These are phyloP conservation scores for Synodontis membranacea DNA, from an alignment of 2,113 vertebrate genomes.

Conservation along the genomic window DNA sequence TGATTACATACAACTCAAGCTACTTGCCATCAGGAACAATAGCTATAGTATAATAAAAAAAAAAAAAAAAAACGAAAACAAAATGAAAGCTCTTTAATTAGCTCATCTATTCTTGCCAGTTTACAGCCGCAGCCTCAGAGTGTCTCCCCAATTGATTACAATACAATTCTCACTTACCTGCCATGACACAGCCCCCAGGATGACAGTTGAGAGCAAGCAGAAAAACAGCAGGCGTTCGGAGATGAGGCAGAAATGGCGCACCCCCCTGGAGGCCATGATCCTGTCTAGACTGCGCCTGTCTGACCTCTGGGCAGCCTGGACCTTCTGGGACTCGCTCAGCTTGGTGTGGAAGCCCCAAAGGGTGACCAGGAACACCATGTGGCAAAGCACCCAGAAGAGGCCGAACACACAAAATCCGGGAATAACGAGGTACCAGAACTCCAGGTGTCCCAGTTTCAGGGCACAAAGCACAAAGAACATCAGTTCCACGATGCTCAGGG, in stretches of 20 bases:
- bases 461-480: conserved; percentile 88
- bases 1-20: not conserved
- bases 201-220: conserved; percentile 83
- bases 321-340: conserved; percentile 89
- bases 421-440: conserved; percentile 95
- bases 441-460: conserved; percentile 85
- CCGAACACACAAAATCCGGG: conserved; percentile 94
- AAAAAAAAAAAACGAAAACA: not conserved
- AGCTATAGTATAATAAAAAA: not conserved
- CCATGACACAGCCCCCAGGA: conserved; percentile 92
- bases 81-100: not conserved
- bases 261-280: conserved; percentile 96
- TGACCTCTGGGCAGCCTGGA: conserved; percentile 79
- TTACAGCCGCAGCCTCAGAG: not conserved
- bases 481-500: conserved; percentile 79
- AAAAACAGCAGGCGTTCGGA: conserved; percentile 94
- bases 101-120: not conserved
- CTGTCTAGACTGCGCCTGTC: conserved; percentile 86
- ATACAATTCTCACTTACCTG: conserved; percentile 77
- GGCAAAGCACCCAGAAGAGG: conserved; percentile 94
- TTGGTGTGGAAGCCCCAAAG: conserved; percentile 98
- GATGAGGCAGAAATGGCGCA: conserved; percentile 99
- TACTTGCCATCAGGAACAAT: not conserved
- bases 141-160: not conserved
- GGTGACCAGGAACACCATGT: conserved; percentile 91